Base-by-base conservation (phyloP, 2,113 vertebrate genomes). In the Clarias batrachus region DNA sequence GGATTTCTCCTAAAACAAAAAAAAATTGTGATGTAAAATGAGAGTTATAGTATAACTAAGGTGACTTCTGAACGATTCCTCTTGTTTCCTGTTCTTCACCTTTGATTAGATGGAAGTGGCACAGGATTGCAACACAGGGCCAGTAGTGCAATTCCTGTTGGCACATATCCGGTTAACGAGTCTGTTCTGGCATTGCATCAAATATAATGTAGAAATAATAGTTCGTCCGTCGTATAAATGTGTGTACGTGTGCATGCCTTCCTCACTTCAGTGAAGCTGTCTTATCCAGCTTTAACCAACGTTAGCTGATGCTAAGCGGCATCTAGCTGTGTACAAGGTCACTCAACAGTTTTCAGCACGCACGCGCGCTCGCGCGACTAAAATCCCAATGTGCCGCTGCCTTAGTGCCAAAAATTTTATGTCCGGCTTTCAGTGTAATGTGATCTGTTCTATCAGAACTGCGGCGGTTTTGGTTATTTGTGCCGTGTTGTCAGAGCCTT, bases 271-370 rank as follows among this genome's bases (percentile, higher is more conserved):
- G 1, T 78, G 3, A 4, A 57, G 12, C 1, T 63, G 57, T 41
- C n/a, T 16, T 41, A 56, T 4, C 19, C n/a, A 21, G 25, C 14
- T 33, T 56, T 30, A 23, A 8, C 25, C 6, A 74, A 9, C 73
- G 60, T 4, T 78, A 68, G 41, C 62, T 0, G 7, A 79, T 33
- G 84, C 84, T 85, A 85, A 84, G 68, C 82, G 62, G 70, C 23
- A 48, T 27, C 3, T 73, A 33, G 57, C 54, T 54, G 71, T 8
- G 52, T 25, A 41, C 84, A 85, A 85, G 84, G 84, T 85, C 84
- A 85, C 60, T 54, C 37, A 14, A 27, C 14, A 56, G 76, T 27
- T 30, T 57, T 30, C 54, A 78, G 17, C 25, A 56, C 41, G 25
- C 52, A n/a, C 23, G 7, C 52, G 16, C 25, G 23, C 71, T 48